Evolutionary conservation across 2,888 invertebrate species (phyloP).

Genomic region (Congeria kusceri): DNA sequence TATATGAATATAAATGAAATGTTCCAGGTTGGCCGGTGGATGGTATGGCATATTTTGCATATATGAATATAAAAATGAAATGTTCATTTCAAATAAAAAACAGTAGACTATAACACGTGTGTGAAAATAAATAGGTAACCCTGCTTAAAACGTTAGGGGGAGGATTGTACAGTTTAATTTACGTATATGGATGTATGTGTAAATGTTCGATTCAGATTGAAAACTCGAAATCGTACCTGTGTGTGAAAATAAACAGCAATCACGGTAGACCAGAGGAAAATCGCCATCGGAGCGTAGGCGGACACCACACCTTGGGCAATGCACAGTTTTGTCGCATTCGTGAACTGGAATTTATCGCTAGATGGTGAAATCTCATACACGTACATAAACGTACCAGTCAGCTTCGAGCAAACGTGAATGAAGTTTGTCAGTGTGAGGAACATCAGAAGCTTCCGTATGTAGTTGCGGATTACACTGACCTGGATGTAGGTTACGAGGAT

Average conservation of each 20-base stretch:
- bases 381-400: background rate
- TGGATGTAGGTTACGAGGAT: background rate
- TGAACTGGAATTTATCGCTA: too few species aligned
- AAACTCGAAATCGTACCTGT: background rate
- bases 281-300: background rate
- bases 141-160: too few species aligned
- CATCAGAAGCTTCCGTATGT: constrained; percentile 1
- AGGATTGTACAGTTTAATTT: too few species aligned
- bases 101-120: too few species aligned
- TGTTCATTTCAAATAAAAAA: too few species aligned
- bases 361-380: background rate
- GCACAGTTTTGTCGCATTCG: background rate
- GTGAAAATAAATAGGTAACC: too few species aligned
- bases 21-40: too few species aligned
- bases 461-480: background rate
- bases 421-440: background rate
- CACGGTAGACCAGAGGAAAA: background rate
- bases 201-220: too few species aligned
- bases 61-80: too few species aligned
- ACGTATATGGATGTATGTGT: too few species aligned
- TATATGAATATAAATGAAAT: too few species aligned
- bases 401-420: background rate
- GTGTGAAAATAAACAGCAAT: background rate
- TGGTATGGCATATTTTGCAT: too few species aligned
- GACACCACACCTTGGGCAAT: background rate